Percentiles rank a stretch among this genome's conserved stretches.
phyloP scores from a whole-genome alignment of 2,888 invertebrate species.

The Melanostoma scalare region DNA sequence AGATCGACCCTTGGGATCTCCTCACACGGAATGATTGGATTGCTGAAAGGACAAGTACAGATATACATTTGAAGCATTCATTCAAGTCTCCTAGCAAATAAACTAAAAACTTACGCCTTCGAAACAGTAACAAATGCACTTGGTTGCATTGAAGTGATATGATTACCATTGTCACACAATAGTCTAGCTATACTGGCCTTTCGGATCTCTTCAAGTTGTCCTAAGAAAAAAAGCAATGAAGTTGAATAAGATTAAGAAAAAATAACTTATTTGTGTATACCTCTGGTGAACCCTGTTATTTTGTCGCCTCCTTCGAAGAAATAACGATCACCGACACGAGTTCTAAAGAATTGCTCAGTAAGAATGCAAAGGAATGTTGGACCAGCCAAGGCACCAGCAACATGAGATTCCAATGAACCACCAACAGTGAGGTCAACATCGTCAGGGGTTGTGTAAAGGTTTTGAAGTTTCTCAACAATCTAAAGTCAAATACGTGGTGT shows the following conservation, averaged over 20 bases:
- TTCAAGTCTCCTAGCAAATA: no score
- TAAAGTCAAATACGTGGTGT: constrained; percentile 29
- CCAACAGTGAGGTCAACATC: constrained; percentile 95
- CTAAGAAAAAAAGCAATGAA: constrained; percentile 75
- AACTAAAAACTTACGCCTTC: constrained; percentile 82
- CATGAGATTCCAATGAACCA: constrained; percentile 90
- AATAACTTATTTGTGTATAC: constrained; percentile 76
- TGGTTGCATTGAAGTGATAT: constrained; percentile 86
- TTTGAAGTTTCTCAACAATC: constrained; percentile 85
- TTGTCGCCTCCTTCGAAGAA: constrained; percentile 90
- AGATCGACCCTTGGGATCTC: constrained; percentile 85
- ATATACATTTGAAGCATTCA: background rate
- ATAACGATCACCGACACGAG: constrained; percentile 92
- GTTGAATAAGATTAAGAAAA: constrained; percentile 2
- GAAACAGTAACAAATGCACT: constrained; percentile 87
- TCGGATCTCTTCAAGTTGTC: constrained; percentile 90
- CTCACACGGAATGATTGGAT: constrained; percentile 85
- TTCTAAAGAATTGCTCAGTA: constrained; percentile 93
- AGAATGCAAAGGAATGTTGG: constrained; percentile 95
- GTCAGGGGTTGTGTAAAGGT: constrained; percentile 87
- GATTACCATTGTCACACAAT: constrained; percentile 90
- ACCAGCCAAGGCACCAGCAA: constrained; percentile 90
- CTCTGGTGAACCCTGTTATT: constrained; percentile 85
- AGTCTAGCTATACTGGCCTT: constrained; percentile 90
- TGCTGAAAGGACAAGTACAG: constrained; percentile 82